Evolutionary conservation across 2,888 invertebrate genomes (phyloP).

Genomic region (Odiellus spinosus): DNA sequence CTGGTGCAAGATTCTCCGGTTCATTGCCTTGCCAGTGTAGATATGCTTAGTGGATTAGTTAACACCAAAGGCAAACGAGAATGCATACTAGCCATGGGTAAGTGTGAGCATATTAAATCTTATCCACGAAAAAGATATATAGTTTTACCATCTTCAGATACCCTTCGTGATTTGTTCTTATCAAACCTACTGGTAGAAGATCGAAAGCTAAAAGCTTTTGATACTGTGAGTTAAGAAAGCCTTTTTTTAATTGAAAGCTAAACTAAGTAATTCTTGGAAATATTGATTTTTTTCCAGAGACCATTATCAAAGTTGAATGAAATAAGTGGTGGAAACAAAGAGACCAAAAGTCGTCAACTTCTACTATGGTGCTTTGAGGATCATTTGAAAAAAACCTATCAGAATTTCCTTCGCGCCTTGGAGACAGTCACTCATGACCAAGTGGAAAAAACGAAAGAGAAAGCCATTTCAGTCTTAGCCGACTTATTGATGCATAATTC

Average conservation of each 20-base stretch:
- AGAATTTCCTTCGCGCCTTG: slow-evolving; percentile 50
- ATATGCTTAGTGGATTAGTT: slow-evolving; percentile 54
- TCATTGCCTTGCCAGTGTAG: slow-evolving; percentile 53
- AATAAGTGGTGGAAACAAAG: slow-evolving; percentile 38
- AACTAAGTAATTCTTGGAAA: neutral
- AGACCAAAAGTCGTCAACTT: slow-evolving; percentile 9
- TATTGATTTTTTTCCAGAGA: slow-evolving; percentile 23
- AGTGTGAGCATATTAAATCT: slow-evolving; percentile 2
- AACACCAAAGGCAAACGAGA: slow-evolving; percentile 57
- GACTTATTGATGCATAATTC: slow-evolving; percentile 58
- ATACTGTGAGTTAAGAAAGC: slow-evolving; percentile 26
- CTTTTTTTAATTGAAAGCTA: no score
- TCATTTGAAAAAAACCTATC: slow-evolving; percentile 59
- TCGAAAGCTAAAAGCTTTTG: slow-evolving; percentile 28
- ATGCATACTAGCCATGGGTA: slow-evolving; percentile 40
- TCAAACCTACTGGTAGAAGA: slow-evolving; percentile 40
- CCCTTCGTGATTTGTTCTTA: slow-evolving; percentile 58
- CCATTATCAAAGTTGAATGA: slow-evolving; percentile 26
- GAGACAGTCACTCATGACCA: slow-evolving; percentile 59
- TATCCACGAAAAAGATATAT: neutral
- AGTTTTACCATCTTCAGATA: slow-evolving; percentile 39
- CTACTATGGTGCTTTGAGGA: slow-evolving; percentile 70
- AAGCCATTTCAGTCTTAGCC: slow-evolving; percentile 53
- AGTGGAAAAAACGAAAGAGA: slow-evolving; percentile 61
- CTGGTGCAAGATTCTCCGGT: slow-evolving; percentile 65